Conservation (phyloP, 2,113 vertebrate species). For the Pteropus alecto region DNA sequence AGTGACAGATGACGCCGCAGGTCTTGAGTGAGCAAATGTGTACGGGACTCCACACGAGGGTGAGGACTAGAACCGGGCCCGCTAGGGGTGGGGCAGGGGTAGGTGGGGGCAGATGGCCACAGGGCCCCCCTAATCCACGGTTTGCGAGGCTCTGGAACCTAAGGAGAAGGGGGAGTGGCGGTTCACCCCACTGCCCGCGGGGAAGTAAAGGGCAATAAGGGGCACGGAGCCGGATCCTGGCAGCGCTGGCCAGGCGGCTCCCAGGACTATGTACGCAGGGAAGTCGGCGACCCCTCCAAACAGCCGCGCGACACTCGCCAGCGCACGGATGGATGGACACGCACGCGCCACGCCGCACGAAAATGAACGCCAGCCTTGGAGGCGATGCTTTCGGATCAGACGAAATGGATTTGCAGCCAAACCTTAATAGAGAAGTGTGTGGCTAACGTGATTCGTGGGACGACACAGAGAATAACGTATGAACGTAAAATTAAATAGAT, state of each 20-base stretch:
- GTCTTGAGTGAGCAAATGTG: accelerated
- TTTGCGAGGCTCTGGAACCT: accelerated
- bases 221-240: accelerated
- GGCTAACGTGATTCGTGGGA: not conserved
- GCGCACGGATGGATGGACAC: accelerated
- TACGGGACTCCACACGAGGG: accelerated
- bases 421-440: not conserved
- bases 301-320: accelerated
- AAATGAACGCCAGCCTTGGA: not conserved
- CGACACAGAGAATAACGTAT: not conserved
- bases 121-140: accelerated
- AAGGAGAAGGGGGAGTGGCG: too few relatives aligned
- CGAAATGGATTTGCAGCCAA: not conserved
- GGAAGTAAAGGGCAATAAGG: accelerated
- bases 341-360: too few relatives aligned
- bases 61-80: accelerated
- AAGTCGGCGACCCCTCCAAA: not conserved
- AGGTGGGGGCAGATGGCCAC: accelerated
- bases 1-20: not conserved
- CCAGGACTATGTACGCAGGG: accelerated
- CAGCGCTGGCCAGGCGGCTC: accelerated
- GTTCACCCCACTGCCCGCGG: too few relatives aligned
- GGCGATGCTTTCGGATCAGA: accelerated
- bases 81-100: too few relatives aligned
- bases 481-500: not conserved